These are phyloP conservation scores for Hypercompe scribonia DNA, from an alignment of 2,888 invertebrate genomes.

Conservation along the genomic window DNA sequence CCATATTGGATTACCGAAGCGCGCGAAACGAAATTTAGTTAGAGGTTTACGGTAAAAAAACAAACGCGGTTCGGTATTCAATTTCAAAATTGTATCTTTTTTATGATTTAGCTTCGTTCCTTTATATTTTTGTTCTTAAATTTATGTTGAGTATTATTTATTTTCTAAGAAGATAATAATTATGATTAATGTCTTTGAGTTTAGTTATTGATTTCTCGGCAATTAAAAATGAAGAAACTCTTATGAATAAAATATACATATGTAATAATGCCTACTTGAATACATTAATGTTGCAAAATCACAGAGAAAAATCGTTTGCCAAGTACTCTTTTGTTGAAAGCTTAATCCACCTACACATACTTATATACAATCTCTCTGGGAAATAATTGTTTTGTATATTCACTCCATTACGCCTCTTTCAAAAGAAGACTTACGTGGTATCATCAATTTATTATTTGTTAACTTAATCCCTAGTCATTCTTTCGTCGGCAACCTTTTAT, in stretches of 20 bases:
- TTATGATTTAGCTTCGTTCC: background rate
- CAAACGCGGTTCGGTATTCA: background rate
- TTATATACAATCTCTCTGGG: background rate
- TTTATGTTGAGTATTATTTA: background rate
- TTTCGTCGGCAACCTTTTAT: constrained; percentile 1
- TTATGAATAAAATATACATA: background rate
- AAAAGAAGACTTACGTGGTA: background rate
- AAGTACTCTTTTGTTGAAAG: background rate
- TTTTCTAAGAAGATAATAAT: background rate
- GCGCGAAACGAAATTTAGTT: constrained; percentile 50
- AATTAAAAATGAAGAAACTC: background rate
- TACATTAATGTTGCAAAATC: background rate
- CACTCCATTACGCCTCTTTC: constrained; percentile 2
- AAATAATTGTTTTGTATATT: background rate
- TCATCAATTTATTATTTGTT: background rate
- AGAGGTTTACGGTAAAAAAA: background rate
- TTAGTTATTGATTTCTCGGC: background rate
- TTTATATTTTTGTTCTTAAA: background rate
- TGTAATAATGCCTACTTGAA: background rate
- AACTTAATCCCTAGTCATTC: background rate
- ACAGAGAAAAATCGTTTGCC: background rate
- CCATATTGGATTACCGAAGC: constrained; percentile 60
- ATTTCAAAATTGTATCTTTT: background rate
- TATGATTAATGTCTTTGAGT: background rate
- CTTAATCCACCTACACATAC: background rate